Percentiles rank a stretch among this genome's conserved stretches.
These are phyloP conservation scores for Myotis pilosus DNA, from an alignment of 2,797 vertebrate genomes.

Conservation along the genomic window DNA sequence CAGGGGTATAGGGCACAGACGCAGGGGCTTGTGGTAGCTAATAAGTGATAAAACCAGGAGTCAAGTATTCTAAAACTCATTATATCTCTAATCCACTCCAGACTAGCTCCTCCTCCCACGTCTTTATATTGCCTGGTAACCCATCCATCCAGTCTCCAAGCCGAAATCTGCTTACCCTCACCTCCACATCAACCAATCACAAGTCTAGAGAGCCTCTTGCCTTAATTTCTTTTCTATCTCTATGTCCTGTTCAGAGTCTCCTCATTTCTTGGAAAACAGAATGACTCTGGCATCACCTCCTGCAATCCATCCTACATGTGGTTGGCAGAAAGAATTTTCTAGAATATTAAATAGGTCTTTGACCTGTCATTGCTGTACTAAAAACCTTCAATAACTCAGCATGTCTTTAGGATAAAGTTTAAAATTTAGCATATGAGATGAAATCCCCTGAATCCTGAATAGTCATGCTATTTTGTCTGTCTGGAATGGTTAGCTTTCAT, in stretches of 20 bases:
- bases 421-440: neutral
- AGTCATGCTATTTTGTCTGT: neutral
- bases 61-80: neutral
- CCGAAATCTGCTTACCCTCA: neutral
- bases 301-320: neutral
- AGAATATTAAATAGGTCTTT: conserved; percentile 20
- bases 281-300: neutral
- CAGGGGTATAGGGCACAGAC: neutral
- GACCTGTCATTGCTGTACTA: neutral
- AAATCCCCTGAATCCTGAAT: neutral
- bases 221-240: neutral
- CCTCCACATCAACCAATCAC: neutral
- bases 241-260: neutral
- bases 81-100: neutral
- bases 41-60: neutral
- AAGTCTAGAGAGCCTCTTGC: neutral
- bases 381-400: neutral
- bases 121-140: neutral
- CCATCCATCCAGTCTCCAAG: neutral
- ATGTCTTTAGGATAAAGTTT: neutral
- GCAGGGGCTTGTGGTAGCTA: too few relatives aligned
- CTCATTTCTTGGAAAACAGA: neutral
- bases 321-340: neutral
- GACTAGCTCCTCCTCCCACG: neutral
- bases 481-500: neutral